Base-by-base conservation (phyloP, 2,888 invertebrate species). In the Pteria penguin region DNA sequence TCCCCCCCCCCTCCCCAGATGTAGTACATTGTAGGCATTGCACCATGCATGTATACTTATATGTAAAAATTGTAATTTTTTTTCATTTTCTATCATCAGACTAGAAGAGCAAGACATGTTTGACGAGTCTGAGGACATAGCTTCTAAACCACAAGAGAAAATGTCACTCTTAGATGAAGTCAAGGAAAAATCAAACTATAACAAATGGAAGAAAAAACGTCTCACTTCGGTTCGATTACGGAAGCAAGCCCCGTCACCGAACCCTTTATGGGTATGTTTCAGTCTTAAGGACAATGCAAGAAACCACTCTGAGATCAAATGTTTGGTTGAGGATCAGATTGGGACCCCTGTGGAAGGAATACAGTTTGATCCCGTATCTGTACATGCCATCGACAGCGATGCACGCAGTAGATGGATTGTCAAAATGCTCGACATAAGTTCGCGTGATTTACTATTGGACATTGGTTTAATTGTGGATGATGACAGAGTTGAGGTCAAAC, bases 351-450 rank as follows among this genome's bases (percentile, higher is more conserved):
- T 84, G 33, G 33, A 31, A n/a, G 72, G 78, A 14, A 66, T 87
- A 3, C 80, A 82, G 57, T 84, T 83, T 67, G 85, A 86, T 72
- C 84, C 84, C 0, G 78, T 84, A 0, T 82, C 81, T 18, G 80
- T 81, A 1, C 81, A 83, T 61, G 78, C 82, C 4, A 57, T 79
- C 18, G 81, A 83, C 45, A 62, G 65, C 11, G 81, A 80, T 14
- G 79, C 80, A 0, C 79, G 71, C 68, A 82, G 81, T 62, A 80
- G 82, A 45, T 87, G 85, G 86, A 79, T 85, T 52, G 70, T 84
- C 22, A 75, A 80, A 11, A 77, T 86, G 58, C 63, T 66, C 24
- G 79, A 84, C 61, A 55, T 65, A 11, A 57, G 76, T 8, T 68
- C 75, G 4, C 74, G 82, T 33, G 77, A 81, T 14, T 33, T 69